These are phyloP conservation scores for Oryzias javanicus DNA, from an alignment of 2,113 vertebrate genomes.

Conservation along the genomic window DNA sequence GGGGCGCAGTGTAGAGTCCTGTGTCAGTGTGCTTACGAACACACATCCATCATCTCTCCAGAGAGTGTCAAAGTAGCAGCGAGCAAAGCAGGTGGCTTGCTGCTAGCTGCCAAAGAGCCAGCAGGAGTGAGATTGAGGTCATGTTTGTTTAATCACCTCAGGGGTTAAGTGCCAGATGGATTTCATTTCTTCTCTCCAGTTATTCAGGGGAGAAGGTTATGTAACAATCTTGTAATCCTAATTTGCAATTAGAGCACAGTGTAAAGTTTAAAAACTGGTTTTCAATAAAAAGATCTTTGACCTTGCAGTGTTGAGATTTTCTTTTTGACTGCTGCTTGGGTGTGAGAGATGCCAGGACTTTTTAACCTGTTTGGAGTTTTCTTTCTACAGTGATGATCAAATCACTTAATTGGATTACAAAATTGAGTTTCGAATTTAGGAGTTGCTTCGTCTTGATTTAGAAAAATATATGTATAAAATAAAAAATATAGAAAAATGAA, in stretches of 20 bases:
- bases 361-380: no score
- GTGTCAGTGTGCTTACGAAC: slow-evolving; percentile 47
- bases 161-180: slow-evolving; percentile 58
- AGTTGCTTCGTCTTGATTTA: no score
- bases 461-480: no score
- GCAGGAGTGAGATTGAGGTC: slow-evolving; percentile 64
- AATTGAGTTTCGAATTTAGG: no score
- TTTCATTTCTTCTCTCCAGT: slow-evolving; percentile 28
- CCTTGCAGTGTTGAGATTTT: background rate
- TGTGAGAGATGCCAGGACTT: background rate
- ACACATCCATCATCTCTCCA: slow-evolving; percentile 65
- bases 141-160: slow-evolving; percentile 63
- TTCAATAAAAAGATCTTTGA: slow-evolving; percentile 23
- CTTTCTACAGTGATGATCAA: no score
- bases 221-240: slow-evolving; percentile 17
- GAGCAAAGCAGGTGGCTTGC: slow-evolving; percentile 57
- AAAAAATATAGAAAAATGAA: no score
- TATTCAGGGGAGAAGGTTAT: slow-evolving; percentile 21
- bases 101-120: slow-evolving; percentile 53
- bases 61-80: slow-evolving; percentile 66
- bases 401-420: no score
- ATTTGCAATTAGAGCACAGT: slow-evolving; percentile 36
- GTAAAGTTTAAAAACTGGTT: slow-evolving; percentile 13
- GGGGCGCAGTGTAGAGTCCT: slow-evolving; percentile 13
- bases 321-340: background rate